These are phyloP conservation scores for Odocoileus virginianus DNA, from an alignment of 2,113 vertebrate species.

Conservation along the genomic window DNA sequence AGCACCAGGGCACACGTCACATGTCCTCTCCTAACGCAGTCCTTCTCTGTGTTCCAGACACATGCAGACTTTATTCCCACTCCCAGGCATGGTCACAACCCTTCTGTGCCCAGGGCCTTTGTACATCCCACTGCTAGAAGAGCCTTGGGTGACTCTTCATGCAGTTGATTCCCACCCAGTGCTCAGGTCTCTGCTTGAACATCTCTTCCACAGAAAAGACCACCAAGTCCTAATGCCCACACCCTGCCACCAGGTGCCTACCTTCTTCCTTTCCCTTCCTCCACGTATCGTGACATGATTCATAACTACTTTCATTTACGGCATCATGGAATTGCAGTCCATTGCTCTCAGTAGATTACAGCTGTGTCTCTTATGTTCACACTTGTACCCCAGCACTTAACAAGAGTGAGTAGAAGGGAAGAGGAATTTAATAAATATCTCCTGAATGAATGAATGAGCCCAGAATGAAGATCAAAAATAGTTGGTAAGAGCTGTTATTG, in stretches of 20 bases:
- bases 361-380: background rate
- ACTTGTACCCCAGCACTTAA: background rate
- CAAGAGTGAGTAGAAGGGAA: background rate
- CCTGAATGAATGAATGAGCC: background rate
- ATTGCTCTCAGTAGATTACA: background rate
- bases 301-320: background rate
- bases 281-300: rapidly evolving
- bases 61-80: rapidly evolving
- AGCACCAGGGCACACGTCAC: rapidly evolving
- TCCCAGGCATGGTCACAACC: background rate
- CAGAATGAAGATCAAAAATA: background rate
- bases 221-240: background rate
- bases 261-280: background rate
- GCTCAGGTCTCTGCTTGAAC: background rate
- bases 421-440: background rate
- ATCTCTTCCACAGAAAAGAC: background rate
- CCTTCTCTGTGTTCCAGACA: background rate
- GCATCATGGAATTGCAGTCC: too few species aligned
- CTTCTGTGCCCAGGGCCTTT: background rate
- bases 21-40: rapidly evolving
- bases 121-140: background rate
- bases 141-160: rapidly evolving
- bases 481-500: background rate
- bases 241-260: background rate
- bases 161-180: background rate